A percentile compares a stretch with the other conserved stretches of the same genome.
Evolutionary conservation across 2,797 vertebrate species (phyloP).

Genomic region (Molossus alvarezi): DNA sequence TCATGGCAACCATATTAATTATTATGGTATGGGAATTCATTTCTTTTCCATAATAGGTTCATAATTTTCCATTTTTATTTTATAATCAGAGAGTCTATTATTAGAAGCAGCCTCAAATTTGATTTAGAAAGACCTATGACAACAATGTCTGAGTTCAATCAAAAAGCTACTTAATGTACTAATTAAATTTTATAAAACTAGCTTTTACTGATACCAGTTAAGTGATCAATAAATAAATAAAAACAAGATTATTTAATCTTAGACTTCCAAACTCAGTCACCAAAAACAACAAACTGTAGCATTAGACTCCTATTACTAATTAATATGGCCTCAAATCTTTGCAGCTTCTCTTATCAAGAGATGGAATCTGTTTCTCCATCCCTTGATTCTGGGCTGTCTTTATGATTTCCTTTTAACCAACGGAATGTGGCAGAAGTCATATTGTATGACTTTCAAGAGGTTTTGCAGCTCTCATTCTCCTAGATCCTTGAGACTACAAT

Average conservation of each 20-base stretch:
- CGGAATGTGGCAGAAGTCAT: background rate
- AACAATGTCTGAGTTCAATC: background rate
- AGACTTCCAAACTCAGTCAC: constrained; percentile 12
- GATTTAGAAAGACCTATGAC: constrained; percentile 60
- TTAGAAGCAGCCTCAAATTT: constrained; percentile 42
- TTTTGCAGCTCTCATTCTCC: constrained; percentile 8
- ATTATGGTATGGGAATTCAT: constrained; percentile 27
- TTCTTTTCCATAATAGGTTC: constrained; percentile 12
- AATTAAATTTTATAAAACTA: constrained; percentile 34
- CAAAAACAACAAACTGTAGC: background rate
- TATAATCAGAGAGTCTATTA: constrained; percentile 10
- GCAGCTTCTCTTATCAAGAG: background rate
- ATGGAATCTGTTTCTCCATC: background rate
- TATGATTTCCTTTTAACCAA: constrained; percentile 41
- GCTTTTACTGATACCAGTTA: constrained; percentile 58
- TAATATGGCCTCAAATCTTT: background rate
- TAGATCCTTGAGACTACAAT: background rate
- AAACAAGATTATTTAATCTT: constrained; percentile 58
- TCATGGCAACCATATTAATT: background rate
- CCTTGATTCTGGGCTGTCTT: background rate
- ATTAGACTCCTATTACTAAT: background rate
- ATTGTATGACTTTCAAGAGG: background rate
- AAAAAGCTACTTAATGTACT: background rate
- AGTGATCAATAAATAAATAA: constrained; percentile 41
- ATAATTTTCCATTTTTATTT: constrained; percentile 63